Evolutionary conservation across 2,113 vertebrate genomes (phyloP).

Genomic region (Balaeniceps rex): DNA sequence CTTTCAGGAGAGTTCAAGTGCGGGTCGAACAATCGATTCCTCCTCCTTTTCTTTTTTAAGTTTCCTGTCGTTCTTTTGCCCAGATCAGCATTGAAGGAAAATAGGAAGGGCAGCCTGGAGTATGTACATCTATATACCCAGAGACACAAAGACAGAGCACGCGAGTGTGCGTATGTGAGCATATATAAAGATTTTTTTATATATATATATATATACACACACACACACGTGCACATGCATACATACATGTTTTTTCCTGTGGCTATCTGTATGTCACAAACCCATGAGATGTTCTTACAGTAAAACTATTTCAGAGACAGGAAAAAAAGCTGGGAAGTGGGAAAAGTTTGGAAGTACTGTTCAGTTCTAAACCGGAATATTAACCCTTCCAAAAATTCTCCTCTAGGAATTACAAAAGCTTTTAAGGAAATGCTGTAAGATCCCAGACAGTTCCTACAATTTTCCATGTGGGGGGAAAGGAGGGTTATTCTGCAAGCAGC

Average conservation of each 20-base stretch:
- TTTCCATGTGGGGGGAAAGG: background rate
- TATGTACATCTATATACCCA: constrained; percentile 56
- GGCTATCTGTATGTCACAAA: background rate
- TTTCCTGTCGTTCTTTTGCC: constrained; percentile 93
- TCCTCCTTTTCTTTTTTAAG: constrained; percentile 87
- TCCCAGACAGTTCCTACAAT: constrained; percentile 11
- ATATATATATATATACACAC: too few relatives aligned
- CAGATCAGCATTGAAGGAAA: constrained; percentile 88
- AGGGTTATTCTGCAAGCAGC: background rate
- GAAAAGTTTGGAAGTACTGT: constrained; percentile 46
- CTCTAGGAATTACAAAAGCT: background rate
- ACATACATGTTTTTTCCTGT: background rate
- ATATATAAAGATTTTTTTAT: background rate
- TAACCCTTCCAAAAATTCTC: constrained; percentile 36
- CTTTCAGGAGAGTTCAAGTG: constrained; percentile 94
- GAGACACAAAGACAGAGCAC: background rate
- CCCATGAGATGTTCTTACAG: background rate
- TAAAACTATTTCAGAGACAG: background rate
- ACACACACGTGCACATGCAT: background rate
- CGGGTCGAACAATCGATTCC: constrained; percentile 95
- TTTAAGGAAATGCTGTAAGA: background rate
- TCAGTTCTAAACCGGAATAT: background rate
- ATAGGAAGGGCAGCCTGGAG: constrained; percentile 84
- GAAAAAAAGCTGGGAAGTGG: background rate
- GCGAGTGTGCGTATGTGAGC: background rate